Evolutionary conservation across 2,888 invertebrate species (phyloP), one percentile per base, ranked within the genome.

Genomic region (Beris morrisii): DNA sequence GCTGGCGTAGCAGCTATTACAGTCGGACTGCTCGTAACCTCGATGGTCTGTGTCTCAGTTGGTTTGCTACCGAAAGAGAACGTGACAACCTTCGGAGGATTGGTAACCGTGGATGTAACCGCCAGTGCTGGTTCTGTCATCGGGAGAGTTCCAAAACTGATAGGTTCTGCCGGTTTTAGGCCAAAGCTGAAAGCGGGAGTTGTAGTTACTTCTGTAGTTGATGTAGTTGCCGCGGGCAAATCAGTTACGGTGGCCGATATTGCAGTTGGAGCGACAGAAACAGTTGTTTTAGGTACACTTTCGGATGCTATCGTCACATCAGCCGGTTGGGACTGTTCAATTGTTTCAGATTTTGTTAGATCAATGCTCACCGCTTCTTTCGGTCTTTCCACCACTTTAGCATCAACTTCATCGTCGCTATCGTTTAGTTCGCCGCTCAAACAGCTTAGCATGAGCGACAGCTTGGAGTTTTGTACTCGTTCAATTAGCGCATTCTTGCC

Each of bases 391-490:
- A 38, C 13, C 2, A 31, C 5, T 7, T 31, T 52, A n/a, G 45
- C 45, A 43, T 46, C 53, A 3, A 45, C 54, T 12, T 59, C 69
- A 30, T 72, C 69, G 13, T 74, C 74, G 13, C 15, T 22, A n/a
- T 74, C 76, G 67, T 79, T 76, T 3, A 79, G 69, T 70, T 80
- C 80, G 5, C 80, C 80, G 13, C 75, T 74, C 11, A 80, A 69
- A 5, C 77, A 79, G 64, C 77, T 78, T 2, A 80, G 66, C 79
- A 80, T 79, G 13, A 80, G 67, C 0, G 79, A 79, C 44, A 80
- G 65, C 70, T 79, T 80, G 0, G 77, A 76, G 70, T 78, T 77
- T 57, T 79, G 76, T 3, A 76, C 78, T 22, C 76, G 74, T 58
- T 77, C 77, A 22, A 79, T 69, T 6, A 74, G 70, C 2, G 73